Conservation (phyloP, 1,140 invertebrate species). For the Diploscapter pachys region DNA sequence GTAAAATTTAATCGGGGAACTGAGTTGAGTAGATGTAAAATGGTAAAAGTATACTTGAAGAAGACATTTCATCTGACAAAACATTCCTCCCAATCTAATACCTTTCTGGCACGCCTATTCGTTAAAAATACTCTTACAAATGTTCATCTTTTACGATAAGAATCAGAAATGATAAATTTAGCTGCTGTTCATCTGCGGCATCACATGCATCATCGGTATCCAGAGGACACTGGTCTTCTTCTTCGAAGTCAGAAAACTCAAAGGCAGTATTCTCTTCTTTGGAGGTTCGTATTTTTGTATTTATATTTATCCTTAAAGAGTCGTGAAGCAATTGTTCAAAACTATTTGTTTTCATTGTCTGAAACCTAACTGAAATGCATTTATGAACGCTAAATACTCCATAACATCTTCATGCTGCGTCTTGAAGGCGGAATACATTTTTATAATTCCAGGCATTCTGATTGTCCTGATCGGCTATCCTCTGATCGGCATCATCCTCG, state of each 20-base stretch:
- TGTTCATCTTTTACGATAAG: background rate
- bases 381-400: background rate
- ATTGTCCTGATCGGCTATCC: constrained; percentile 94
- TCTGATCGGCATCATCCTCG: constrained; percentile 88
- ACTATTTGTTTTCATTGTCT: too few species aligned
- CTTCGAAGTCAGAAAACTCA: constrained; percentile 93
- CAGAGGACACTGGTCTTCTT: constrained; percentile 94
- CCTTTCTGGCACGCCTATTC: background rate
- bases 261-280: constrained; percentile 85
- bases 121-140: constrained; percentile 5
- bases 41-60: too few species aligned
- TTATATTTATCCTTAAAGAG: background rate
- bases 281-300: constrained; percentile 60
- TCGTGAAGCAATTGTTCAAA: too few species aligned
- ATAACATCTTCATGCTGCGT: background rate
- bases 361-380: too few species aligned
- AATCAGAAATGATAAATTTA: constrained; percentile 61
- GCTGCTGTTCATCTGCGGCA: constrained; percentile 89
- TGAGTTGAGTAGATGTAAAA: background rate
- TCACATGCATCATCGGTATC: constrained; percentile 91
- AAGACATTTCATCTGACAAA: too few species aligned
- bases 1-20: background rate
- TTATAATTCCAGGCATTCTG: constrained; percentile 70
- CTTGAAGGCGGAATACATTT: background rate
- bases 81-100: too few species aligned